A percentile compares a stretch with the other conserved stretches of the same genome.
Evolutionary conservation across 2,113 vertebrate species (phyloP).

Genomic region (Ceyx margarethae): DNA sequence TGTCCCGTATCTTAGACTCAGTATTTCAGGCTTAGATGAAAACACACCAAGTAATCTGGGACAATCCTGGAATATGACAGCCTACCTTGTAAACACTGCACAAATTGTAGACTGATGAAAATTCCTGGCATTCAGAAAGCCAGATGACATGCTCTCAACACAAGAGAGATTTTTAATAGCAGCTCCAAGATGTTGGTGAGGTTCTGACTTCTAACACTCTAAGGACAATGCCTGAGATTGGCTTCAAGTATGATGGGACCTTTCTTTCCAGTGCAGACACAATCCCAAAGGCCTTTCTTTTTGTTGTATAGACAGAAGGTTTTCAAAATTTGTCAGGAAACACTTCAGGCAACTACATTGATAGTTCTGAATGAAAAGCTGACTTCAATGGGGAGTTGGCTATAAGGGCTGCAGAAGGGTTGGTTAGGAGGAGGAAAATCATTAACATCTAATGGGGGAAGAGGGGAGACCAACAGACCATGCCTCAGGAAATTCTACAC

Average conservation of each 20-base stretch:
- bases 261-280: neutral
- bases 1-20: rapidly evolving
- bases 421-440: neutral
- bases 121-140: neutral
- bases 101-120: neutral
- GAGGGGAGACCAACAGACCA: neutral
- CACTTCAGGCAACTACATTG: neutral
- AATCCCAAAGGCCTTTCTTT: neutral
- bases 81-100: neutral
- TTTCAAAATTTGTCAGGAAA: neutral
- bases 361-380: neutral
- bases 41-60: neutral
- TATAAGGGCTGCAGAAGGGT: neutral
- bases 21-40: neutral
- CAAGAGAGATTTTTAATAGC: neutral
- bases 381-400: neutral
- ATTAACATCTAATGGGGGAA: neutral
- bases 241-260: rapidly evolving
- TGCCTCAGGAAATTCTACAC: neutral
- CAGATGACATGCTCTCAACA: neutral
- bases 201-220: neutral
- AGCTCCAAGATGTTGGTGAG: neutral
- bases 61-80: neutral
- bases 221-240: neutral
- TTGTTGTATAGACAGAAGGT: neutral